phyloP scores from a whole-genome alignment of 1,140 invertebrate genomes.

The Gyrodactylus salaris region DNA sequence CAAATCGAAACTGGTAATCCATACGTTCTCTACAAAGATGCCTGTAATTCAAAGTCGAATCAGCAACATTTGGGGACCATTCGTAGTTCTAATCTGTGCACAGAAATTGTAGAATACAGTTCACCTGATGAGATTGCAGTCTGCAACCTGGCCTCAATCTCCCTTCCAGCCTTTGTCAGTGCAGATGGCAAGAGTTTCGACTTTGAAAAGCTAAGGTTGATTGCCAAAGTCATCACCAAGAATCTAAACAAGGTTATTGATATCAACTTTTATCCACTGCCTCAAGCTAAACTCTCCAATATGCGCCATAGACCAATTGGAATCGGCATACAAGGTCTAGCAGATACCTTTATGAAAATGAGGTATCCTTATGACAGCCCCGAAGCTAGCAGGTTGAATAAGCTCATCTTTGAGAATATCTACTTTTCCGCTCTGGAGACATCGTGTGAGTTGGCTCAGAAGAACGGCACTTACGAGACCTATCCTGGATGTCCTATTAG shows the following conservation, averaged over 20 bases:
- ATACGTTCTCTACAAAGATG: slow-evolving; percentile 46
- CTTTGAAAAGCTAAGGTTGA: slow-evolving; percentile 12
- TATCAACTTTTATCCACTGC: slow-evolving; percentile 70
- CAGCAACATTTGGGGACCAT: slow-evolving; percentile 94
- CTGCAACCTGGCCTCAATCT: slow-evolving; percentile 86
- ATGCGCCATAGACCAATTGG: slow-evolving; percentile 62
- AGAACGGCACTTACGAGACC: slow-evolving; percentile 50
- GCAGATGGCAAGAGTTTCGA: slow-evolving; percentile 10
- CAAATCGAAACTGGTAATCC: slow-evolving; percentile 52
- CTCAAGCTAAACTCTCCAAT: slow-evolving; percentile 48
- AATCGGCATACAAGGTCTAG: slow-evolving; percentile 77
- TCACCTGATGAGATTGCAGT: slow-evolving; percentile 64
- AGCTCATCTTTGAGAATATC: slow-evolving; percentile 85
- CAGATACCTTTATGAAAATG: slow-evolving; percentile 81
- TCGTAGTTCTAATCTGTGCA: slow-evolving; percentile 85
- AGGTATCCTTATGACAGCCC: slow-evolving; percentile 44
- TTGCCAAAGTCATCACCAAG: slow-evolving; percentile 50
- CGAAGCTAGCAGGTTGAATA: slow-evolving; percentile 51
- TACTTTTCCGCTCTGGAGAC: slow-evolving; percentile 85
- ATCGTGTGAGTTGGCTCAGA: slow-evolving; percentile 65
- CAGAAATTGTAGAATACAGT: slow-evolving; percentile 70
- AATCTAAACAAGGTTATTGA: slow-evolving; percentile 96
- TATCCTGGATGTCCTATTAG: slow-evolving; percentile 63
- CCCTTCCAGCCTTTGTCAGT: slow-evolving; percentile 75
- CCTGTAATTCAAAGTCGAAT: slow-evolving; percentile 82